Base-by-base conservation (phyloP, 1,140 invertebrate species). In the Micrasema minimum region DNA sequence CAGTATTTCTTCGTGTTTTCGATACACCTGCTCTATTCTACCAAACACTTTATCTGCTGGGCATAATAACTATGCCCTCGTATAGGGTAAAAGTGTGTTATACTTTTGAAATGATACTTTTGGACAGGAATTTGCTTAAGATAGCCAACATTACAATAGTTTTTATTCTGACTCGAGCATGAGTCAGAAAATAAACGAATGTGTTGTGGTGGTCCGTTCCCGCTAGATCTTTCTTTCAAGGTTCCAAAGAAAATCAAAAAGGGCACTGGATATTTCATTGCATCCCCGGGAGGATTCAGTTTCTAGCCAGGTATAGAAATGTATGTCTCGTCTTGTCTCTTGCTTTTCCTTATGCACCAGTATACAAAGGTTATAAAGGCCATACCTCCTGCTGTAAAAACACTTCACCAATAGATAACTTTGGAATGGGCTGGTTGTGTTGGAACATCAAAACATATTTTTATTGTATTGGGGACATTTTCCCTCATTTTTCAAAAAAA, bases 361-460 rank as follows among this genome's bases (percentile, higher is more conserved):
- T 38, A 38, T 38, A 6, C 37, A 1, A 9, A 41, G n/a, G 38
- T 41, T 14, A 16, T 45, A 45, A 9, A 3, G 7, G n/a, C 2
- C 43, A 6, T 4, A 3, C n/a, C n/a, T 9, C 12, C 43, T 45
- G 43, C 43, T 45, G 43, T 45, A n/a, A 45, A 16, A 45, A 45
- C n/a, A 43, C 41, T 43, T 43, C 41, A n/a, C 41, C 14, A n/a
- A 38, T 5, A 6, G 43, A 14, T 45, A 45, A 16, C 16, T 45
- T 45, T 14, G n/a, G 3, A n/a, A 43, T 43, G 11, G 41, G 41
- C 14, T 43, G 41, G 16, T 45, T 45, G 10, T 45, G 43, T 45
- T 14, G n/a, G n/a, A 45, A 45, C 16, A 45, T 45, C 43, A 16
- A 45, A 45, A 45, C 43, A 45, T 14, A 14, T 45, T 45, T 45